Evolutionary conservation across 1,140 invertebrate genomes (phyloP), one percentile per base, ranked within the genome.

Genomic region (Portunus trituberculatus): DNA sequence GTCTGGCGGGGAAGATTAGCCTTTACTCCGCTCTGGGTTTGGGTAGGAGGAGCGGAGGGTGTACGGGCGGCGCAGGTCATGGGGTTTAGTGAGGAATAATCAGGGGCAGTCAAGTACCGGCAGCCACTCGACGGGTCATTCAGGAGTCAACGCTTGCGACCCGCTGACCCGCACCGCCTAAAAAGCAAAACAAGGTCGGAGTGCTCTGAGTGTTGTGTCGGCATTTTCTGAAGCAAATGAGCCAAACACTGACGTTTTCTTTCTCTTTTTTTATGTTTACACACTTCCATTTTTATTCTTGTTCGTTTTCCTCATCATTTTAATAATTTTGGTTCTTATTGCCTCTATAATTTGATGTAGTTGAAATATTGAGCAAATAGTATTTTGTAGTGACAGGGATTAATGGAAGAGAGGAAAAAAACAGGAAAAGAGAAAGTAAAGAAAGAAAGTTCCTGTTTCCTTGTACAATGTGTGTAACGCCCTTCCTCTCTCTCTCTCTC

Each of bases 161-260:
- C 67, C 67, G 67, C 67, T 76, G 67, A 76, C 67, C 67, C 67
- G 67, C 12, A n/a, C 12, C 16, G 6, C 67, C 20, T 76, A 76
- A 76, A 76, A 76, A n/a, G n/a, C 67, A 76, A 76, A 76, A 76
- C 67, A 76, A 76, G 67, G 67, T 76, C 67, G 67, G 67, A 76
- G 67, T 59, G 39, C 39, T 76, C 67, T 12, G 67, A 76, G 67
- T 59, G 67, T 76, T 76, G 67, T 76, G 67, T 76, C 67, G 67
- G 25, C 20, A n/a, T 76, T 76, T 76, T 76, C 67, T 76, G 67
- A 76, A 76, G 67, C 67, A 76, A 76, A 76, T 76, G 67, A 76
- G 67, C 67, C 67, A 76, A 25, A n/a, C 67, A n/a, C 12, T 76
- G 67, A 76, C 67, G 6, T 76, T n/a, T 76, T 76, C 20, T 76